Evolutionary conservation across 2,113 vertebrate genomes (phyloP).

Genomic region (Lophura nycthemera): DNA sequence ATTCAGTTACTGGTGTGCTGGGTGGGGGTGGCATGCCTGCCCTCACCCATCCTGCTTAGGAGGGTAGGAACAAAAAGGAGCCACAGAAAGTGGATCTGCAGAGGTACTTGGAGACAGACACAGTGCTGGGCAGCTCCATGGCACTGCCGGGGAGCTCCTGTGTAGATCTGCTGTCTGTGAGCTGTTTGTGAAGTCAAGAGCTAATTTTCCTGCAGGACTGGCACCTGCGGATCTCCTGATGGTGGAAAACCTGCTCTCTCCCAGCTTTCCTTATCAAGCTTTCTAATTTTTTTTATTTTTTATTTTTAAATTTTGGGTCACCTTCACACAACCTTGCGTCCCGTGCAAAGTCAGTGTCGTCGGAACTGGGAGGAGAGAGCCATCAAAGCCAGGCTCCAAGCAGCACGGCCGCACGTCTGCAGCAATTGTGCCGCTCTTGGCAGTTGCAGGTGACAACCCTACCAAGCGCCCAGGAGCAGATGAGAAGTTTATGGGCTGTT

Average conservation of each 20-base stretch:
- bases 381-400: accelerated
- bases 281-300: background rate
- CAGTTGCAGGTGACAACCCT: constrained; percentile 77
- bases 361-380: accelerated
- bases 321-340: accelerated
- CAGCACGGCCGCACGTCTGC: background rate
- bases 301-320: background rate
- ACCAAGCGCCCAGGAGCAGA: constrained; percentile 80
- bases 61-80: accelerated
- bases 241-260: background rate
- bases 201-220: background rate
- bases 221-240: background rate
- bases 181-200: background rate
- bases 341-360: accelerated
- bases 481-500: constrained; percentile 98
- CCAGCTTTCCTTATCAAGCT: accelerated
- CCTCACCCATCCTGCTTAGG: background rate
- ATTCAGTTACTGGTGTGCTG: accelerated
- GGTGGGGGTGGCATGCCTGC: background rate
- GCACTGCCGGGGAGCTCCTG: background rate
- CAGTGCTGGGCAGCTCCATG: background rate
- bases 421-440: background rate
- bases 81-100: background rate
- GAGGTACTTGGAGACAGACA: background rate
- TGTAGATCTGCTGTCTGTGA: background rate